Conservation (phyloP, 2,888 invertebrate species). For the Ectemnius cavifrons region DNA sequence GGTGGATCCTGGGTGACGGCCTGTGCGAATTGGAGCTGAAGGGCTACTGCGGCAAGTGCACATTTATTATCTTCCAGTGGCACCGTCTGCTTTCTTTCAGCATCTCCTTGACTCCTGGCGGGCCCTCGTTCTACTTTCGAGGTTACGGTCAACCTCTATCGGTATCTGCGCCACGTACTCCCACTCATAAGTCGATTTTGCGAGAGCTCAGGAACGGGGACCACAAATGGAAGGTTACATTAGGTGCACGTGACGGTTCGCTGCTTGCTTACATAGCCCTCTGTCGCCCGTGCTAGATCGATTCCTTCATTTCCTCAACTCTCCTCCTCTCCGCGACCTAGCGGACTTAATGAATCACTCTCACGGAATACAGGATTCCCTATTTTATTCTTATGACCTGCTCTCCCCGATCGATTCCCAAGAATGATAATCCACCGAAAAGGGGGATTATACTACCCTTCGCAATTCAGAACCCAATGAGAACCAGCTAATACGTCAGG, state of each 20-base stretch:
- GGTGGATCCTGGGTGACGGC: too few relatives aligned
- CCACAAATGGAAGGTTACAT: constrained; percentile 23
- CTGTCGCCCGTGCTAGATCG: constrained; percentile 6
- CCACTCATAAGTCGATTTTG: constrained; percentile 29
- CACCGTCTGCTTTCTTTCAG: neutral
- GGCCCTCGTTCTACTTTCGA: neutral
- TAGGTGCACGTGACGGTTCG: constrained; percentile 4
- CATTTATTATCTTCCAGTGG: constrained; percentile 11
- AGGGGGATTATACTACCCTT: too few relatives aligned
- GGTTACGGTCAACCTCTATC: constrained; percentile 22
- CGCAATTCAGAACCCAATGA: too few relatives aligned
- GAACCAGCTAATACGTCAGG: too few relatives aligned
- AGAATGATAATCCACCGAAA: too few relatives aligned
- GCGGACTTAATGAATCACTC: neutral
- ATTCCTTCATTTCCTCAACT: constrained; percentile 8
- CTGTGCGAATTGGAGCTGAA: constrained; percentile 7
- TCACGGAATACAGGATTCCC: neutral
- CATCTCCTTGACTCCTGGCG: neutral
- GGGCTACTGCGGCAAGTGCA: neutral
- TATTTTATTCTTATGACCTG: neutral
- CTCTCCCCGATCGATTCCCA: neutral
- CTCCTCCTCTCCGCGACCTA: neutral
- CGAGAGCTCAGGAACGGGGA: constrained; percentile 23
- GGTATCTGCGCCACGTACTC: constrained; percentile 32
- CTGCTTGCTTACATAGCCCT: neutral